Base-by-base conservation (phyloP, 1,140 invertebrate genomes). In the Pogonomyrmex californicus region DNA sequence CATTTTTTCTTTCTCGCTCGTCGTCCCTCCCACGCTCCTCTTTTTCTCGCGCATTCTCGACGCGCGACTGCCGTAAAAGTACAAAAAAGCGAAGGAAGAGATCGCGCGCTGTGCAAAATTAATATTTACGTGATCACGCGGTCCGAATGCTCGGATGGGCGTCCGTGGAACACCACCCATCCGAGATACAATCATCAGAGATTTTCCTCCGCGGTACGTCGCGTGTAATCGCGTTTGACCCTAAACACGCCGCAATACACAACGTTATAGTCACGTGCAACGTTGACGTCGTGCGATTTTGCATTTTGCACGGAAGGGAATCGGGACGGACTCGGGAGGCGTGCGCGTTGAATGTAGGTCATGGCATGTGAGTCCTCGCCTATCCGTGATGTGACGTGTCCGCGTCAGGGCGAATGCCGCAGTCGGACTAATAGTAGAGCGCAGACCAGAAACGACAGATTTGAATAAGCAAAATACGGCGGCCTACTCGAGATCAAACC, bases 291-390 rank as follows among this genome's bases (percentile, higher is more conserved):
- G 56, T 23, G 49, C 65, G 86, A 88, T 88, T 71, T 88, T 71
- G 33, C 65, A 65, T 85, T 88, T 85, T 23, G 23, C 23, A 38
- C 79, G 65, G 68, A 41, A 85, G 81, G 73, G 58, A 85, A 86
- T 66, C 81, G 30, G 81, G 71, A 14, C 60, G 33, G 62, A 63
- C 56, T 75, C 12, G 70, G 68, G 56, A 62, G 38, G 44, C 82
- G 23, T n/a, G 33, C 41, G 60, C n/a, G 73, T 2, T 4, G 49
- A 65, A 89, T 88, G 51, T 89, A 49, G 88, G 88, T 83, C 87
- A 88, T 62, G 87, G 86, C 47, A 87, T 70, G 0, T n/a, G 70
- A 41, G 63, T 85, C 86, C 86, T 88, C 62, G 86, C 10, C 38
- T 65, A 23, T 73, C 38, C 44, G 65, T 73, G 38, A 73, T 73